Percentiles rank a stretch among this genome's conserved stretches.
Evolutionary conservation across 2,888 invertebrate genomes (phyloP).

Genomic region (Macaria notata): DNA sequence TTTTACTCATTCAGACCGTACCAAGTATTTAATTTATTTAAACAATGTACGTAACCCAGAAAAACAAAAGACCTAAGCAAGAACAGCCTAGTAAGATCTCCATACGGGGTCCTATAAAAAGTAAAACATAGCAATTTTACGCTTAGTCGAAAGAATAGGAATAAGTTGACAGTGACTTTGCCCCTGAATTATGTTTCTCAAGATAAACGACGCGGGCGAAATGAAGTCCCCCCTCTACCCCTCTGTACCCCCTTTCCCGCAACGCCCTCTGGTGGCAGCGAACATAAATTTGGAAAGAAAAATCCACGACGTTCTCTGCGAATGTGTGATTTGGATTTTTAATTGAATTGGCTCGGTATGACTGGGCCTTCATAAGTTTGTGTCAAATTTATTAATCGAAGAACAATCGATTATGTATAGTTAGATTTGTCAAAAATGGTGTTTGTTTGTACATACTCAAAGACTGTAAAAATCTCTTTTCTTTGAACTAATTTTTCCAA

Average conservation of each 20-base stretch:
- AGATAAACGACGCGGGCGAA: slow-evolving; percentile 88
- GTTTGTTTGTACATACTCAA: too few species aligned
- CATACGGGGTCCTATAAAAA: slow-evolving; percentile 44
- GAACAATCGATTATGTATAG: too few species aligned
- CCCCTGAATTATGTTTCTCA: slow-evolving; percentile 85
- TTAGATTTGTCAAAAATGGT: too few species aligned
- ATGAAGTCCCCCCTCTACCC: slow-evolving; percentile 80
- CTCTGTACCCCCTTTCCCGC: slow-evolving; percentile 26
- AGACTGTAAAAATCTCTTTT: too few species aligned
- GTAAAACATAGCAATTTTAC: slow-evolving; percentile 73
- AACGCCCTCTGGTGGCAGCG: slow-evolving; percentile 63
- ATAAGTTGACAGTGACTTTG: slow-evolving; percentile 83
- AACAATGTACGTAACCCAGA: too few species aligned
- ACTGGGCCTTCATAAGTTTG: too few species aligned
- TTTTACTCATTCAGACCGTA: too few species aligned
- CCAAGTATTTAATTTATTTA: too few species aligned
- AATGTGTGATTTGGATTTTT: slow-evolving; percentile 80
- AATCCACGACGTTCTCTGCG: slow-evolving; percentile 76
- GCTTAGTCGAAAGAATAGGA: slow-evolving; percentile 81
- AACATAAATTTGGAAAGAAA: slow-evolving; percentile 80
- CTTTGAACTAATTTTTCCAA: too few species aligned
- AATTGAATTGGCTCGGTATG: slow-evolving; percentile 68
- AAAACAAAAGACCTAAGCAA: too few species aligned
- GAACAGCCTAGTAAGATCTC: too few species aligned
- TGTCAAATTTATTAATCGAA: too few species aligned